Evolutionary conservation across 2,797 vertebrate genomes (phyloP).

Genomic region (Tokudaia muenninki): DNA sequence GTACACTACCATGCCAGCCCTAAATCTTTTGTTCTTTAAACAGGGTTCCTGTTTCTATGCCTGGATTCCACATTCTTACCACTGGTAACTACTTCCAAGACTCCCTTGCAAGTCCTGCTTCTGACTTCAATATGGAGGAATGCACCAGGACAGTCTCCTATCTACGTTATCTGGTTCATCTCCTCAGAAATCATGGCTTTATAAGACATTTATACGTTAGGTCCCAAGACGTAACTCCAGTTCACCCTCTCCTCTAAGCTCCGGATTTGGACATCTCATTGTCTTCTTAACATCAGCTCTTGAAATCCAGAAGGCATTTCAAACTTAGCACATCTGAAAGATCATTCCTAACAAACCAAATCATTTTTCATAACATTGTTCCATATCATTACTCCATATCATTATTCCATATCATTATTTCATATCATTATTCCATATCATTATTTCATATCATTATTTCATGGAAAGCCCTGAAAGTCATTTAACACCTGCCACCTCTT

Average conservation of each 20-base stretch:
- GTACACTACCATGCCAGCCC: too few species aligned
- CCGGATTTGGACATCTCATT: background rate
- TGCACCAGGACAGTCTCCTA: background rate
- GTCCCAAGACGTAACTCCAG: background rate
- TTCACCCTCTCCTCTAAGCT: background rate
- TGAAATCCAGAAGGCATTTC: background rate
- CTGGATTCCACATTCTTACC: background rate
- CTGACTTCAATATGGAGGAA: background rate
- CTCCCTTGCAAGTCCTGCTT: background rate
- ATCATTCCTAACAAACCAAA: background rate
- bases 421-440: background rate
- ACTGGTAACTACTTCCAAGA: background rate
- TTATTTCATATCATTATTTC: background rate
- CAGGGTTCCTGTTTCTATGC: background rate
- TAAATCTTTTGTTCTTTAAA: background rate
- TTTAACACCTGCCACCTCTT: background rate
- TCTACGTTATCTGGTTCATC: background rate
- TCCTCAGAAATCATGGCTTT: background rate
- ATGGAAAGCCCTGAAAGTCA: background rate
- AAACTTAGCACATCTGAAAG: background rate
- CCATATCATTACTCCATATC: too few species aligned
- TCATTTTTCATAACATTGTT: background rate
- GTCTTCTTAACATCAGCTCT: background rate
- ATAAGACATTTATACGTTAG: background rate
- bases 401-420: too few species aligned